Evolutionary conservation across 2,113 vertebrate genomes (phyloP), one percentile per base, ranked within the genome.

Genomic region (Leuciscus idus): DNA sequence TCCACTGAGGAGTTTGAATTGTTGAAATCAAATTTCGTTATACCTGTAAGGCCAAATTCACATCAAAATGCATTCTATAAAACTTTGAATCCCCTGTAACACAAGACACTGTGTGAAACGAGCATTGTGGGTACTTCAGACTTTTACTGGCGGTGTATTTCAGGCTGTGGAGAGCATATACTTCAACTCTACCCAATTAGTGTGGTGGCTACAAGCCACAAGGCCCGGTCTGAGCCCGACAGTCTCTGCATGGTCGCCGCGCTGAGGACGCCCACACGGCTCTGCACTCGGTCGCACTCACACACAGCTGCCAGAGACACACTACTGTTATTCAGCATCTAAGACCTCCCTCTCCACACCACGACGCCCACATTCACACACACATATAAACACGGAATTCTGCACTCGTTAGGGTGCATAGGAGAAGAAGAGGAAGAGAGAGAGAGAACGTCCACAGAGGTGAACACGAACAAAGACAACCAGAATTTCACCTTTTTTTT

Each of bases 281-380:
- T 89, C 90, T 86, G 86, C 81, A 66, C 88, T 85, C 84, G 84
- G 57, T 81, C 85, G 4, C 87, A 43, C 89, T 88, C 76, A 59
- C 78, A 85, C 85, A 89, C 90, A 92, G 90, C 91, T 92, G 90
- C 91, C 88, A 91, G 77, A 90, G 87, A 90, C 85, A 79, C 90
- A 88, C 88, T 73, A 73, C 81, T 83, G 80, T 86, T 80, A 84
- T 88, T 88, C 84, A 89, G 66, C 82, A 82, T 68, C 75, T 86
- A 89, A 90, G 79, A 78, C 91, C 84, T 86, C 88, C 83, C 83
- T 84, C 89, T 83, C 87, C 83, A 78, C 87, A 74, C 84, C 77
- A 90, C 84, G 84, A 87, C 89, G n/a, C 90, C 89, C 91, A 61
- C 89, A 50, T 85, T 79, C 83, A 84, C 85, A 36, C 70, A 52